A percentile compares a stretch with the other conserved stretches of the same genome.
These are phyloP conservation scores for Datnioides undecimradiatus DNA, from an alignment of 2,113 vertebrate species.

Conservation along the genomic window DNA sequence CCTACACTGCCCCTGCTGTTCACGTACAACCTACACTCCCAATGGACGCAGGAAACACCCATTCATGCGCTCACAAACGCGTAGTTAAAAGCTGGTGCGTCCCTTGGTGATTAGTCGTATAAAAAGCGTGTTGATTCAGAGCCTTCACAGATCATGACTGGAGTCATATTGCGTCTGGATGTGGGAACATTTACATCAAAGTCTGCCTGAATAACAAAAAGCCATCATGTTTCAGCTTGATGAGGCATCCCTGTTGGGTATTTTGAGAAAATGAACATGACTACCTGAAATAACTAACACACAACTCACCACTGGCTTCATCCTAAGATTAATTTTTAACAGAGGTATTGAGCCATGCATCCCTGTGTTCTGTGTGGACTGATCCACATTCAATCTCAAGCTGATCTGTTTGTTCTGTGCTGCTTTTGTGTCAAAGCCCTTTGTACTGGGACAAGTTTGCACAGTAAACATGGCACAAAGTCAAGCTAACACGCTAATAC, in stretches of 20 bases:
- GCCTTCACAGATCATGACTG: background rate
- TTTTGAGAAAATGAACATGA: too few species aligned
- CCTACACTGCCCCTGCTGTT: too few species aligned
- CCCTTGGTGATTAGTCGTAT: too few species aligned
- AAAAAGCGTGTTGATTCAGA: too few species aligned
- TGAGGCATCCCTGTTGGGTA: background rate
- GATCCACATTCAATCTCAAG: background rate
- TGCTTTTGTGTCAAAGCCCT: slow-evolving; percentile 5
- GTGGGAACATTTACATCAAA: background rate
- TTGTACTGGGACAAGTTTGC: slow-evolving; percentile 25
- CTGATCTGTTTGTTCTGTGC: background rate
- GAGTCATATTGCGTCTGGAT: background rate
- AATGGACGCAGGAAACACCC: too few species aligned
- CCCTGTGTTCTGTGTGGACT: background rate
- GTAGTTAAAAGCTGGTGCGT: too few species aligned
- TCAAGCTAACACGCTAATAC: slow-evolving; percentile 10
- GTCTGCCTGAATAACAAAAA: too few species aligned
- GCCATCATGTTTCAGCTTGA: background rate
- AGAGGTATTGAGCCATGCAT: background rate
- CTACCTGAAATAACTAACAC: too few species aligned
- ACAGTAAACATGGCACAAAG: slow-evolving; percentile 11
- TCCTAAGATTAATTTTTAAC: background rate
- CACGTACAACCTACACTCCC: too few species aligned
- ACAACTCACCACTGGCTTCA: background rate
- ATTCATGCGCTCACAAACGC: too few species aligned